These are phyloP conservation scores for Cosmopolites sordidus DNA, from an alignment of 2,888 invertebrate genomes.

Conservation along the genomic window DNA sequence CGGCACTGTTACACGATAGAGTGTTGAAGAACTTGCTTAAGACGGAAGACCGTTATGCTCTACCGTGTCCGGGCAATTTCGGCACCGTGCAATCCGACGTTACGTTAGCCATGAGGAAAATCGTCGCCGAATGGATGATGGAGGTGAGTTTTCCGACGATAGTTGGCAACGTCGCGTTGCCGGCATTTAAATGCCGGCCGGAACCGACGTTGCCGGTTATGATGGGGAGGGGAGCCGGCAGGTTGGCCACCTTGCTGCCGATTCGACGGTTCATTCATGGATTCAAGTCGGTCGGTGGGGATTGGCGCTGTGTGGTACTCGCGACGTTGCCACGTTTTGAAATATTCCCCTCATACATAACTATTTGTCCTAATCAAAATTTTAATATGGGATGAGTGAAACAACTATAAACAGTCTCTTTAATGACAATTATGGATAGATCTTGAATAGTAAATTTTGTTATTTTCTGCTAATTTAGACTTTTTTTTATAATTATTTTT, in stretches of 20 bases:
- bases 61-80: constrained; percentile 48
- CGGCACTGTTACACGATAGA: constrained; percentile 67
- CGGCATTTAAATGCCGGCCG: neutral
- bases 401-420: no score
- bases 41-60: constrained; percentile 79
- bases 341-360: no score
- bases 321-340: no score
- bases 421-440: no score
- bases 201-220: neutral
- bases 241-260: constrained; percentile 1
- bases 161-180: neutral
- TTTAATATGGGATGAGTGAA: no score
- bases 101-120: constrained; percentile 84
- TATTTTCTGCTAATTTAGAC: no score
- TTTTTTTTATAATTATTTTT: no score
- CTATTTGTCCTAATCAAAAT: no score
- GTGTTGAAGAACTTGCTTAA: constrained; percentile 79
- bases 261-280: neutral
- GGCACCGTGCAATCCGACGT: constrained; percentile 79
- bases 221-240: neutral
- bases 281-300: neutral
- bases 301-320: no score
- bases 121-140: constrained; percentile 95
- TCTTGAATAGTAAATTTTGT: no score
- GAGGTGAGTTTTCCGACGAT: constrained; percentile 64